Base-by-base conservation (phyloP, 2,113 vertebrate genomes). In the Formicarius rufipectus region DNA sequence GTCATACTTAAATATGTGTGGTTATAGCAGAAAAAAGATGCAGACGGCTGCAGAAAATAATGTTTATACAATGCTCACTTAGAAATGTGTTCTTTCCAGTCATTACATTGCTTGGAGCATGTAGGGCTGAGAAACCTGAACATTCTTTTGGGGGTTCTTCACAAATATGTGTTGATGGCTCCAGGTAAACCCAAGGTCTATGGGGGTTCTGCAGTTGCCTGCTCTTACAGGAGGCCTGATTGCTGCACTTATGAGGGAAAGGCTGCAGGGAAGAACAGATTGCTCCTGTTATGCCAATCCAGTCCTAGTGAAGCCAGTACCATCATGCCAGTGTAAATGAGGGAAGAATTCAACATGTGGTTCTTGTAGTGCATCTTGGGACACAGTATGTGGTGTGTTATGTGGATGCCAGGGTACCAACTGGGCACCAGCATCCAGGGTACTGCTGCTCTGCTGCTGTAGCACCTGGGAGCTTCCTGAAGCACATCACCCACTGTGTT, bases 1-100 rank as follows among this genome's bases (percentile, higher is more conserved):
- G 73, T 86, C 83, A 94, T 73, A 19, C 45, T 94, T 50, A 44
- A 60, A 5, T 87, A 79, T 93, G 50, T 87, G 79, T 95, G 91
- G 89, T 94, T 95, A 94, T 75, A 86, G 86, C 71, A 95, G 73
- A 25, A 42, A 91, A 91, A 94, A 94, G 45, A 93, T 85, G 91
- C 82, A 94, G 87, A 93, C 0, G 1, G 14, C 49, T 97, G 92
- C 79, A 93, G 77, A 94, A 96, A 94, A 79, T 73, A 13, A 40
- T 74, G 55, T 89, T 95, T 79, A 75, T 88, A 25, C 31, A 68
- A 35, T 71, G 47, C 12, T 96, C 49, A 33, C 75, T 83, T 92
- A 80, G 52, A 93, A 92, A 83, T 33, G 25, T 0, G 0, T 74
- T 73, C 53, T 69, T 91, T 90, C n/a, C 64, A 67, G 25, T 87